Base-by-base conservation (phyloP, 35 echinoderm and acorn worm genomes). In the Hemicentrotus pulcherrimus region DNA sequence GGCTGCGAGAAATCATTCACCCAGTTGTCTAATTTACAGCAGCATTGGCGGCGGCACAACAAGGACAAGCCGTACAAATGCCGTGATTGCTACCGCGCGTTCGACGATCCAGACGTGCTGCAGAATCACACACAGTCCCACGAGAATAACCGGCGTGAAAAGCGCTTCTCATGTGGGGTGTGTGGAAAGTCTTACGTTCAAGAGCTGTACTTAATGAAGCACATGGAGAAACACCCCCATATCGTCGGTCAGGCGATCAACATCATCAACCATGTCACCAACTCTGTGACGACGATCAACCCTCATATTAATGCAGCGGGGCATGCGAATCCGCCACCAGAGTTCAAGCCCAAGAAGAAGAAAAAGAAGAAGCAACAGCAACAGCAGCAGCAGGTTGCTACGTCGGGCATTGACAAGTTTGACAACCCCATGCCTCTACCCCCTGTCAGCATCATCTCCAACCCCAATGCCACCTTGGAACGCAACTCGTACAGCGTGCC, bases 51-150 rank as follows among this genome's bases (percentile, higher is more conserved):
- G 41, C 94, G 97, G 61, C 98, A 99, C 78, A 99, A 97, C 89
- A 99, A 99, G 94, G 98, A 99, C 95, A 99, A 99, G 92, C 98
- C 98, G 7, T 99, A 97, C 94, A 99, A 99, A 86, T 99, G 98
- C 61, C 95, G 96, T 5, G 97, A 99, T 87, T 99, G 98, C 88
- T 99, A 99, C 91, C 94, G 98, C 32, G 98, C 97, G 11, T 98
- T 95, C 45, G 98, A 97, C 50, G 98, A 97, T n/a, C 90, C 97
- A 0, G 97, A 97, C n/a, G 96, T 96, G 48, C 97, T 99, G 92
- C 98, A 99, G 78, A 96, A 96, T 88, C 98, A 99, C 85, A 93
- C 96, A 30, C 95, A 94, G 33, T 99, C 97, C 14, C 98, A 99
- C 59, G 98, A 95, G 47, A 97, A 99, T 92, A 99, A 97, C 9